Evolutionary conservation across 2,888 invertebrate species (phyloP).

Genomic region (Cephus pygmeus): DNA sequence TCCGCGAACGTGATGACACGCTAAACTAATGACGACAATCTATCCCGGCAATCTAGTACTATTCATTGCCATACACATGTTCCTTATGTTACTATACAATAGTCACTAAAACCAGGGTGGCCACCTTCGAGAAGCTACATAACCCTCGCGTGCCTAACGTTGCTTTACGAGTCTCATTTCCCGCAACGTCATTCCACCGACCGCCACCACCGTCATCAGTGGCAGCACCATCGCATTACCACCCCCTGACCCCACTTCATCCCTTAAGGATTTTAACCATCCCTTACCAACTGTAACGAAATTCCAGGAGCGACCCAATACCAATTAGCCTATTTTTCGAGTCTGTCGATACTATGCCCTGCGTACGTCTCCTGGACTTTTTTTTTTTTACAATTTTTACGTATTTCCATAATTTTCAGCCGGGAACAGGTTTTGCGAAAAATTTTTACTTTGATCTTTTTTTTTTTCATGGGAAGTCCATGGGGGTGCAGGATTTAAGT

Average conservation of each 20-base stretch:
- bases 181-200: conserved; percentile 54
- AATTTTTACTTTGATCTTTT: not conserved
- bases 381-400: not conserved
- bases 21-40: not conserved
- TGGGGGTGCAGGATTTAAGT: not conserved
- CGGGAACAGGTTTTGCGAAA: too few relatives aligned
- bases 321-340: not conserved
- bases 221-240: conserved; percentile 14
- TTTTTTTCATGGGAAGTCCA: not conserved
- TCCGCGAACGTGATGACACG: not conserved
- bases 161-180: conserved; percentile 61
- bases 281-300: not conserved
- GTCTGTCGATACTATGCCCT: not conserved
- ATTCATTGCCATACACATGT: not conserved
- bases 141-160: conserved; percentile 50
- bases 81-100: not conserved
- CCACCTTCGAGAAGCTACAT: conserved; percentile 26
- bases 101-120: conserved; percentile 10
- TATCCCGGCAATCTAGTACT: not conserved
- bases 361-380: too few relatives aligned
- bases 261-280: not conserved
- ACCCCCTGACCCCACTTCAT: conserved; percentile 21
- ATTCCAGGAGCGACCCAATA: not conserved
- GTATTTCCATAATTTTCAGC: fast-evolving
- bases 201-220: conserved; percentile 23